These are phyloP conservation scores for Podabrus alpinus DNA, from an alignment of 2,888 invertebrate species.

Conservation along the genomic window DNA sequence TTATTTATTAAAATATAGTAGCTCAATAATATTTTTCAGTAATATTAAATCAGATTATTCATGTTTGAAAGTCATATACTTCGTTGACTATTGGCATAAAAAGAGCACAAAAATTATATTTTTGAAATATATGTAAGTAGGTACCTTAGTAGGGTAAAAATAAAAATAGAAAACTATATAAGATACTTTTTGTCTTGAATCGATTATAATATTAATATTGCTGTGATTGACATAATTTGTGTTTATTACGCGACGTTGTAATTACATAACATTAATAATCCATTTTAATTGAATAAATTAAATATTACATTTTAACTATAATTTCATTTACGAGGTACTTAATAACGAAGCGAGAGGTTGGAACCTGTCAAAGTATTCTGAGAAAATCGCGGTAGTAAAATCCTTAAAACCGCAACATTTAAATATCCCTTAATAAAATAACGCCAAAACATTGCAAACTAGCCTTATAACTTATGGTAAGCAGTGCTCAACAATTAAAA, in stretches of 20 bases:
- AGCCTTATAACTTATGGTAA: constrained; percentile 49
- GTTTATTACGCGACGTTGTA: not conserved
- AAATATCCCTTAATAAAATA: constrained; percentile 47
- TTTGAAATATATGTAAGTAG: not conserved
- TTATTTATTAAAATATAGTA: not conserved
- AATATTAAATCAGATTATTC: constrained; percentile 3
- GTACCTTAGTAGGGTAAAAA: not conserved
- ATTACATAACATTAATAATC: not conserved
- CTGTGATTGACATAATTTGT: not conserved
- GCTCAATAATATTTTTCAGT: constrained; percentile 1
- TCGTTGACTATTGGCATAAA: not conserved
- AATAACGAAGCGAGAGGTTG: not conserved
- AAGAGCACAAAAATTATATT: not conserved
- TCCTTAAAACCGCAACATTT: constrained; percentile 50
- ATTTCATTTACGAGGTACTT: not conserved
- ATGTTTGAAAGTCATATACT: constrained; percentile 1
- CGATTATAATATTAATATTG: not conserved
- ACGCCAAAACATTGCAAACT: constrained; percentile 48
- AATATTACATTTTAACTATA: not conserved
- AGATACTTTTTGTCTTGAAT: not conserved
- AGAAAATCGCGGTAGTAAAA: constrained; percentile 45
- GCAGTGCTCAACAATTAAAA: constrained; percentile 36
- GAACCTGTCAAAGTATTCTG: constrained; percentile 39
- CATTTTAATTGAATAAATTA: not conserved
- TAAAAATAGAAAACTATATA: not conserved